Evolutionary conservation across 2,797 vertebrate species (phyloP).

Genomic region (Discoglossus pictus): DNA sequence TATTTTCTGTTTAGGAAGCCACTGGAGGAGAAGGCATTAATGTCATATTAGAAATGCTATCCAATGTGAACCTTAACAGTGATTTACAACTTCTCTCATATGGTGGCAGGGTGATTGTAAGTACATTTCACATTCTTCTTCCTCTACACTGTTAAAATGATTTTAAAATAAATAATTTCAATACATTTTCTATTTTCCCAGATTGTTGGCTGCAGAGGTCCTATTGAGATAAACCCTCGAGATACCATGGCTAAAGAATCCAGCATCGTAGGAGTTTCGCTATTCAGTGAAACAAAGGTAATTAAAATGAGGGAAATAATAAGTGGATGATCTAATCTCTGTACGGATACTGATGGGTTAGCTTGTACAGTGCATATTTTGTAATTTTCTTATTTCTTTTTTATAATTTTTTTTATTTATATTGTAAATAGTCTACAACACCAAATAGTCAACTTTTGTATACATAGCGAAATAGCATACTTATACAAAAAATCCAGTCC

Average conservation of each 20-base stretch:
- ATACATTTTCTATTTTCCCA: constrained; percentile 51
- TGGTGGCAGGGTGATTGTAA: constrained; percentile 81
- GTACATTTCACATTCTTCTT: constrained; percentile 51
- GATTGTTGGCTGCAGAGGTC: constrained; percentile 84
- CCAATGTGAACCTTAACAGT: constrained; percentile 84
- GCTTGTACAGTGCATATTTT: background rate
- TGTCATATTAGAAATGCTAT: constrained; percentile 91
- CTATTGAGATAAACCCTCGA: constrained; percentile 85
- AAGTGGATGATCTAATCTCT: too few relatives aligned
- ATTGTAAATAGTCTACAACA: too few relatives aligned
- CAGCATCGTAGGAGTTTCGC: constrained; percentile 78
- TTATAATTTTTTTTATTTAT: background rate
- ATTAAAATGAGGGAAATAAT: constrained; percentile 17
- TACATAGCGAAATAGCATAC: too few relatives aligned
- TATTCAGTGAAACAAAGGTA: constrained; percentile 78
- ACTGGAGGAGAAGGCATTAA: constrained; percentile 73
- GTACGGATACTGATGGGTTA: background rate
- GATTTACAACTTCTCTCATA: constrained; percentile 81
- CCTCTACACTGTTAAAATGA: background rate
- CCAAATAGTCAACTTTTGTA: too few relatives aligned
- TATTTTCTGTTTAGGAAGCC: constrained; percentile 64
- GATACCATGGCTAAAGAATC: constrained; percentile 85
- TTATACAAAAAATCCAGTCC: too few relatives aligned
- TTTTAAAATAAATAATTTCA: too few relatives aligned
- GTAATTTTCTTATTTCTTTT: background rate